Evolutionary conservation across 2,888 invertebrate genomes (phyloP).

Genomic region (Anthophora plumipes): DNA sequence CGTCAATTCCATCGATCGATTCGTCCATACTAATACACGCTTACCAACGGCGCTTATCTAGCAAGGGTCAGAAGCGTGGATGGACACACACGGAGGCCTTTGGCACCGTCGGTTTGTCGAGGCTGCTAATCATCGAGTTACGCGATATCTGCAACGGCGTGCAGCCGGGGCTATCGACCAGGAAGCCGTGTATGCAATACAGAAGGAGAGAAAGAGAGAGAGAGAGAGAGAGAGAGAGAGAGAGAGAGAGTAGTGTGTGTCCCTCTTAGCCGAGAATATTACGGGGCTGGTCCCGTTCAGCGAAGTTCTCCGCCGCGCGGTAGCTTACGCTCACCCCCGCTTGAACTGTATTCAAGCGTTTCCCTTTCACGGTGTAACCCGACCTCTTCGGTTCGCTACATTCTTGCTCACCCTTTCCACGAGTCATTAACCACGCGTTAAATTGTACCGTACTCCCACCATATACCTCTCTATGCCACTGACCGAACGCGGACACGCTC

Average conservation of each 20-base stretch:
- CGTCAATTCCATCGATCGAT: constrained; percentile 32
- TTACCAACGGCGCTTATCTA: constrained; percentile 8
- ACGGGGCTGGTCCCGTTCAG: constrained; percentile 62
- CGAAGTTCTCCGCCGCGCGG: constrained; percentile 40
- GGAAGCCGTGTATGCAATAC: constrained; percentile 72
- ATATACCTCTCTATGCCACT: background rate
- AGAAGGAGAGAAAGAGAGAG: background rate
- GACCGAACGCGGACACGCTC: background rate
- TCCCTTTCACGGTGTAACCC: constrained; percentile 71
- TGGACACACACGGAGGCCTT: constrained; percentile 29
- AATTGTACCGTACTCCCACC: constrained; percentile 47
- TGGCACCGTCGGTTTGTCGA: constrained; percentile 63
- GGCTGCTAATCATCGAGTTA: constrained; percentile 74
- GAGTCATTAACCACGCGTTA: constrained; percentile 72
- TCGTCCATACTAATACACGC: constrained; percentile 25
- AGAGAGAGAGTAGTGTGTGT: constrained; percentile 29
- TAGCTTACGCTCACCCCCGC: constrained; percentile 69
- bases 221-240: background rate
- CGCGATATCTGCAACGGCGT: constrained; percentile 65
- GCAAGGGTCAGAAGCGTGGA: constrained; percentile 22
- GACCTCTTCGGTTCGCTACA: constrained; percentile 66
- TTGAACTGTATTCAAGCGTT: constrained; percentile 74
- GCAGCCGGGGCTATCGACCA: constrained; percentile 74
- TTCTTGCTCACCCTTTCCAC: constrained; percentile 71
- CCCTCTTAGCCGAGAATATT: constrained; percentile 75